A percentile compares a stretch with the other conserved stretches of the same genome.
Conservation (phyloP, 2,113 vertebrate genomes). For the Dendrocopos noguchii region DNA sequence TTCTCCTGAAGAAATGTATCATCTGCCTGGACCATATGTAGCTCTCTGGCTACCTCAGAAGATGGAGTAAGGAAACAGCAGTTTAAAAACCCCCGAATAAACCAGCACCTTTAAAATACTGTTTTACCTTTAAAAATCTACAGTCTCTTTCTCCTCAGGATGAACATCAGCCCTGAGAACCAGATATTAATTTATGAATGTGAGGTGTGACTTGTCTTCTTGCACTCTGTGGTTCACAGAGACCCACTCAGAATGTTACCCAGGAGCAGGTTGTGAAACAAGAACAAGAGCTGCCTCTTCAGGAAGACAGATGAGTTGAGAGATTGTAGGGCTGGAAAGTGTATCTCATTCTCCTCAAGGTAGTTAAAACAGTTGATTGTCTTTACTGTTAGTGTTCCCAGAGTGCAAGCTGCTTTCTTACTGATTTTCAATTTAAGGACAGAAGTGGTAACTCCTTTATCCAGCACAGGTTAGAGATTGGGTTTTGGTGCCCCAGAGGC, state of each 20-base stretch:
- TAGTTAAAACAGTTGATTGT: background rate
- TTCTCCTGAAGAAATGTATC: constrained; percentile 5
- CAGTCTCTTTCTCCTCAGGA: background rate
- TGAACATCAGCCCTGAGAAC: background rate
- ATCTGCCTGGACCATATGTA: background rate
- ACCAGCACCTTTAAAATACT: background rate
- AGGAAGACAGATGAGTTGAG: background rate
- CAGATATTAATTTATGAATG: background rate
- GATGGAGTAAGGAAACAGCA: background rate
- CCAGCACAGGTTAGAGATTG: background rate
- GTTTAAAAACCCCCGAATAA: background rate
- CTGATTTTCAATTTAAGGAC: background rate
- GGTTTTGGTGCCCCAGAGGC: background rate
- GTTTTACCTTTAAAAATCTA: background rate
- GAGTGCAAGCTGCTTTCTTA: background rate
- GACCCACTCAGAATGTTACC: background rate
- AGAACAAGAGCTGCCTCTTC: background rate
- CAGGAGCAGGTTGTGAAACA: background rate
- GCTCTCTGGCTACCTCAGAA: background rate
- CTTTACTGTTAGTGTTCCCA: background rate
- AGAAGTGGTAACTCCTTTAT: background rate
- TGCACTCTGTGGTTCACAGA: background rate
- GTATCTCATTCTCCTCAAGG: background rate
- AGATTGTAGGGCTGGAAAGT: background rate
- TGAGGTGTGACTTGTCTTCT: background rate